Conservation (phyloP, 2,888 invertebrate genomes). For the Xylocampa areola region DNA sequence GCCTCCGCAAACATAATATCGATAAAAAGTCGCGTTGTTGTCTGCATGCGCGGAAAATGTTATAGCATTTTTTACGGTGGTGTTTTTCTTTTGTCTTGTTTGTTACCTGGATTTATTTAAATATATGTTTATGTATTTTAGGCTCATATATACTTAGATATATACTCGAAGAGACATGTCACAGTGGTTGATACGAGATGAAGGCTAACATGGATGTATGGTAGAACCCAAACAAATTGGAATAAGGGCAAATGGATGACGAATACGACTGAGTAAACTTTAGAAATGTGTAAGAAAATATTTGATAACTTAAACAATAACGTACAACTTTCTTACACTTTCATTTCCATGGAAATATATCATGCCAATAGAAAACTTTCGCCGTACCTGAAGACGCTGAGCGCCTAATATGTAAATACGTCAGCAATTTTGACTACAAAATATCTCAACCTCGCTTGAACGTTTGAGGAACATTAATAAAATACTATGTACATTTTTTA, state of each 20-base stretch:
- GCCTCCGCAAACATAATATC: slow-evolving; percentile 59
- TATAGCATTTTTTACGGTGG: not conserved
- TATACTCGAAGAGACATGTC: too few species aligned
- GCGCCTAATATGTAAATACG: not conserved
- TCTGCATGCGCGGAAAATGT: not conserved
- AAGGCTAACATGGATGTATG: too few species aligned
- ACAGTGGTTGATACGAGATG: too few species aligned
- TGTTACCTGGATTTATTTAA: not conserved
- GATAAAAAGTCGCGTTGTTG: slow-evolving; percentile 44
- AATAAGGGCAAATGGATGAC: too few species aligned
- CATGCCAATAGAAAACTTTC: not conserved
- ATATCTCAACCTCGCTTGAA: too few species aligned
- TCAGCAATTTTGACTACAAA: not conserved
- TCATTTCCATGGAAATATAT: not conserved
- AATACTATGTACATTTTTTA: too few species aligned
- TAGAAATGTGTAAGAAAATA: too few species aligned
- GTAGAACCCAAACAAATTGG: too few species aligned
- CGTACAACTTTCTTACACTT: not conserved
- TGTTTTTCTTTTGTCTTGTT: slow-evolving; percentile 10
- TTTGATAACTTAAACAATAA: not conserved
- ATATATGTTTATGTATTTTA: too few species aligned
- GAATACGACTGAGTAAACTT: too few species aligned
- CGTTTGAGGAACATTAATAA: too few species aligned
- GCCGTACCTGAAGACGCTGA: not conserved
- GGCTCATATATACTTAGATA: too few species aligned